Base-by-base conservation (phyloP, 2,113 vertebrate genomes). In the Empidonax traillii region DNA sequence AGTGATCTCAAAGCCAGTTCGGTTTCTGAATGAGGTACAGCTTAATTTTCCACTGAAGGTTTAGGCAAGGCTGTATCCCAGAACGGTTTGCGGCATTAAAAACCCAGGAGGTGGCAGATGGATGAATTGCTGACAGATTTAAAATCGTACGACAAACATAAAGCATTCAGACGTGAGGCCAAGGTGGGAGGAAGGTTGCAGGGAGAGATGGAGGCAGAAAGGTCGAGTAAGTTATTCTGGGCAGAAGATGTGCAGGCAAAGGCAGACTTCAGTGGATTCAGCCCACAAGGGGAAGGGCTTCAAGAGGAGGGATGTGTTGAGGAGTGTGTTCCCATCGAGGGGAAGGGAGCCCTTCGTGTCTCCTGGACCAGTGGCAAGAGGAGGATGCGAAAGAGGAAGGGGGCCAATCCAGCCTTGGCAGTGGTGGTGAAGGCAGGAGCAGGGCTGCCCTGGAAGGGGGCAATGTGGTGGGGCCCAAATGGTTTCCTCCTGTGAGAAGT, bases 71-170 rank as follows among this genome's bases (percentile, higher is more conserved):
- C 94, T 47, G 53, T 72, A 75, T 92, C 88, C 83, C 83, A 68
- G 92, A 86, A 78, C 1, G 2, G 85, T 86, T 78, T 6, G 2
- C 1, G 1, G 93, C 41, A 22, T 86, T 94, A 75, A 75, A 90
- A 94, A 80, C 88, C 77, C 88, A 10, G 80, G 92, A 94, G 93
- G 88, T 24, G 6, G 93, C 93, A 95, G 96, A 96, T 92, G 90
- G 90, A 90, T 93, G 92, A 89, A 95, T 95, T 90, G 88, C 92
- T 94, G 94, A 92, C 92, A 90, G 92, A 95, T 92, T 94, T 95
- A 79, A 96, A 96, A 90, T 85, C 15, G 14, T 82, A 56, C 20
- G 73, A 92, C 86, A 90, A 89, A 90, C 88, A 62, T 89, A 78
- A 93, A 96, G 90, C 80, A 39, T 89, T 85, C 66, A 46, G 92